Evolutionary conservation across 2,797 vertebrate species (phyloP), one percentile per base, ranked within the genome.

Genomic region (Helarctos malayanus): DNA sequence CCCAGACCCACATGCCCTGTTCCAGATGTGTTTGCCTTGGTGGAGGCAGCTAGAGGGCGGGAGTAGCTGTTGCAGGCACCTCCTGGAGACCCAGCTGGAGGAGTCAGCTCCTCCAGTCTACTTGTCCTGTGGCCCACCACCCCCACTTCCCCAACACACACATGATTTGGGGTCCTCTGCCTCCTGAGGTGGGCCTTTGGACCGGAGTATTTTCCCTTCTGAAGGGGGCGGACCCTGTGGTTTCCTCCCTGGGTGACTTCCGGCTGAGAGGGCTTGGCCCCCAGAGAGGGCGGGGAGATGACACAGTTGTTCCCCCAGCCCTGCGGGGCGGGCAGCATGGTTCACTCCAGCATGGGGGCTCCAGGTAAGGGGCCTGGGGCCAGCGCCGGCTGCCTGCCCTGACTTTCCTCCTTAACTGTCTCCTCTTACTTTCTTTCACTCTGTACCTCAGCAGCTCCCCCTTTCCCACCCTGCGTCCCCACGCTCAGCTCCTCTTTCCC

Each of bases 331-430:
- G 97, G 93, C 95, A 97, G 96, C 97, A 95, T 97, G 98, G 97
- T 98, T 98, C 97, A 96, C 95, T 97, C 95, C 61, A 92, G 94
- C 96, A 97, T 98, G 98, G 98, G 98, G 98, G 97, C 97, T 97
- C 96, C 98, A 98, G 98, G 98, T 98, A 98, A 98, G 98, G 57
- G 78, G 45, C 56, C 9, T 49, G 2, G 47, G 71, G 63, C 15
- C 82, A 38, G 89, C 18, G 2, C 59, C 29, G 3, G n/a, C 78
- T n/a, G 25, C 49, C 68, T 0, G 78, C 63, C 54, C 81, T 45
- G 47, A 32, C 52, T 75, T 85, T 80, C 59, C 73, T 76, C 80
- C 68, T 52, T 0, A 3, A 63, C 94, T 38, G 63, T 84, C 79
- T 83, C 59, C 54, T 49, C 73, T 65, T 27, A 76, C 61, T 65